Evolutionary conservation across 2,797 vertebrate species (phyloP), one percentile per base, ranked within the genome.

Genomic region (Varecia variegata): DNA sequence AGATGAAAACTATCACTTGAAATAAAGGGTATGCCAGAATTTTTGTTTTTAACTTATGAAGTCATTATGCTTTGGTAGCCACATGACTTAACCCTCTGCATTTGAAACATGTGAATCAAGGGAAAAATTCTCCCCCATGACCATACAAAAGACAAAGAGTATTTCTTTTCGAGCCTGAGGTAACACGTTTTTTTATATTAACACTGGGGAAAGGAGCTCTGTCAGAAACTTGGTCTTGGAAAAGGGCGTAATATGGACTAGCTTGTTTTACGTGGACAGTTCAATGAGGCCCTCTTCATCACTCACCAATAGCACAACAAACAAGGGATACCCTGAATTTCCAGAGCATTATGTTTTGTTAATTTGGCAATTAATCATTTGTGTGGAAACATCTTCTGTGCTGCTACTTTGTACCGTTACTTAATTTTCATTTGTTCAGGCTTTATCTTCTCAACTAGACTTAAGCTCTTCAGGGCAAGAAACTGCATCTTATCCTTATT

Each of bases 1-100:
- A 96, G 77, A 76, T 94, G 65, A 94, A 50, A 89, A 86, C 52
- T 77, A 96, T 68, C 15, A 92, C 52, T 92, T 92, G 86, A 88
- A 4, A 1, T 76, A 45, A 77, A 96, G 65, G 54, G n/a, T 25
- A 73, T 21, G 62, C 80, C 52, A 81, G 14, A 70, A 43, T 32
- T 91, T 83, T 70, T 92, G 40, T 56, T 92, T 68, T 73, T 88
- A 88, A 77, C 50, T 92, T 65, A 88, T 11, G 47, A 95, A 89
- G 32, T 15, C 50, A 83, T 17, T 47, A 47, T 56, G 25, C 20
- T 85, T 67, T 88, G 30, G n/a, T 50, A 86, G 45, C 9, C 12
- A 77, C 1, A 23, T 12, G 45, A 80, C 65, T 38, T 12, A 82
- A 91, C 35, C 40, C 45, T 74, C 56, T 76, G 27, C 52, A 27